Evolutionary conservation across 2,888 invertebrate species (phyloP).

Genomic region (Hoplodrina ambigua): DNA sequence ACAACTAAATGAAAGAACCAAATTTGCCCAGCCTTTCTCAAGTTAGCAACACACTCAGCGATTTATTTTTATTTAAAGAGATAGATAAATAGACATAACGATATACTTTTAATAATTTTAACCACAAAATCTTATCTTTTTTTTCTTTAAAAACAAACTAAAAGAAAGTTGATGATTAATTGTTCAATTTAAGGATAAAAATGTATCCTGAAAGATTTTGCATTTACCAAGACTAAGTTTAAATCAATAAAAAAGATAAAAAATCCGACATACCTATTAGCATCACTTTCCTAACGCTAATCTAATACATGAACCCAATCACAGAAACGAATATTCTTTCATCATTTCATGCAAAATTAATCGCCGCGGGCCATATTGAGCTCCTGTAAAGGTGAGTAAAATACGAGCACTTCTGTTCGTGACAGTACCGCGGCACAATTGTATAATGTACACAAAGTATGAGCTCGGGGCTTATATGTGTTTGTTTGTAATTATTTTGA

Average conservation of each 20-base stretch:
- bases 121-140: no score
- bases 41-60: no score
- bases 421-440: neutral
- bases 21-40: no score
- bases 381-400: neutral
- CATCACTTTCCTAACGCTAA: neutral
- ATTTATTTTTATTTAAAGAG: no score
- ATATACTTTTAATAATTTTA: no score
- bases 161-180: no score
- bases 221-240: no score
- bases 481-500: conserved; percentile 18
- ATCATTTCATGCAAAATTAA: conserved; percentile 14
- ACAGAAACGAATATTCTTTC: conserved; percentile 1
- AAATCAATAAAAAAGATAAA: no score
- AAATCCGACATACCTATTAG: neutral
- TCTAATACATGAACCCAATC: neutral
- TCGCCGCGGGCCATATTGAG: conserved; percentile 1
- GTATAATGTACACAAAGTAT: conserved; percentile 1
- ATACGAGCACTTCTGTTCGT: conserved; percentile 15
- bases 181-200: no score
- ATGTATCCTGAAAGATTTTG: no score
- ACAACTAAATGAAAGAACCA: no score
- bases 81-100: neutral
- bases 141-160: no score
- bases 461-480: conserved; percentile 4